phyloP scores from a whole-genome alignment of 1,140 invertebrate species.

The Drosophila bocqueti region DNA sequence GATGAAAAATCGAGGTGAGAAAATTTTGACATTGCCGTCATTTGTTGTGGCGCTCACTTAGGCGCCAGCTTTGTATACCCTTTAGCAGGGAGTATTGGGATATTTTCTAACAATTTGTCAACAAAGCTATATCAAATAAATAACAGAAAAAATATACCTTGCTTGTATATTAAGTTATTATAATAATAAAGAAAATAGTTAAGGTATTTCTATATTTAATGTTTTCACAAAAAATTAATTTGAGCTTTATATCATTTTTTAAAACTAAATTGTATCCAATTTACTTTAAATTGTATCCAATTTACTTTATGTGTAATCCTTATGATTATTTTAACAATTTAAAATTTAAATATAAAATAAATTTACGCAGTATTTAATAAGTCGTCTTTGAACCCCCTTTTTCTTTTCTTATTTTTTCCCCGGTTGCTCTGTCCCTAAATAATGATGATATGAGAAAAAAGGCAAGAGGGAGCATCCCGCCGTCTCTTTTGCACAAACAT shows the following conservation, averaged over 20 bases:
- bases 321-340: neutral
- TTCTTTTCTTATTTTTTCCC: neutral
- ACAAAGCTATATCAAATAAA: neutral
- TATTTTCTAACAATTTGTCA: neutral
- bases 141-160: neutral
- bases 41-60: constrained; percentile 61
- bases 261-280: too few species aligned
- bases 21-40: constrained; percentile 71
- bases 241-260: too few species aligned
- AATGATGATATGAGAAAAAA: constrained; percentile 51
- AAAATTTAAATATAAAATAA: neutral
- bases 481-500: constrained; percentile 37
- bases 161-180: too few species aligned
- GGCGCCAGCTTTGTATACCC: constrained; percentile 20
- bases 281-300: neutral
- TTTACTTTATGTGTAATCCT: neutral
- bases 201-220: neutral
- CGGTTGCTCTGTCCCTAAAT: constrained; percentile 45
- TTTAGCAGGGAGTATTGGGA: neutral
- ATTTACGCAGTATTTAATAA: neutral
- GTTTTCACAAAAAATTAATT: neutral
- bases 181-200: too few species aligned
- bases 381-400: neutral
- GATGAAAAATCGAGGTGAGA: constrained; percentile 82
- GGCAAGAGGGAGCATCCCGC: constrained; percentile 19